phyloP scores from a whole-genome alignment of 2,888 invertebrate genomes.

The Callyntrura guangdongensis region DNA sequence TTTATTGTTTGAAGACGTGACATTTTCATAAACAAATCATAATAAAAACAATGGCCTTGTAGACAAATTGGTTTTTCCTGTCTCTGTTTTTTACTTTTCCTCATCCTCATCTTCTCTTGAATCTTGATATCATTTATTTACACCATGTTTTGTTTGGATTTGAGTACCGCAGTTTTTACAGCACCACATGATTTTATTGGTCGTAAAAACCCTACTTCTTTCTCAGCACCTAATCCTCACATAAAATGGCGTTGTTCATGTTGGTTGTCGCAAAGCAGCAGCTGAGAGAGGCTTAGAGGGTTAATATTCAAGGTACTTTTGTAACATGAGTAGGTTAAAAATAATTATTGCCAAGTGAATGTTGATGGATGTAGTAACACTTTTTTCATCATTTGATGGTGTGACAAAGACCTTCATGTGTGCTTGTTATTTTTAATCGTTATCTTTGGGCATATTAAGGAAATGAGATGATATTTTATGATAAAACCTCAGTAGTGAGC shows the following conservation, averaged over 20 bases:
- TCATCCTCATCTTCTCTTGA: background rate
- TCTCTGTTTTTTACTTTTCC: background rate
- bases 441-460: background rate
- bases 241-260: background rate
- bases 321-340: conserved; percentile 25
- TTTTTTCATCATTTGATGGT: background rate
- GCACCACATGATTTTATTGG: background rate
- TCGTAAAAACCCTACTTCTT: background rate
- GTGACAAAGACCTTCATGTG: conserved; percentile 1
- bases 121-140: background rate
- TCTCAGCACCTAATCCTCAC: background rate
- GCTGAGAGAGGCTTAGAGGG: too few relatives aligned
- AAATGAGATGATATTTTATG: conserved; percentile 25
- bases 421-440: background rate
- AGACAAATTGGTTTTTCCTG: conserved; percentile 14
- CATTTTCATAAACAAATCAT: conserved; percentile 44
- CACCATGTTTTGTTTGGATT: background rate
- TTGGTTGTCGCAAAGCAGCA: background rate
- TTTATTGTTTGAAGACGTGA: conserved; percentile 54
- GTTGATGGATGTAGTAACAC: background rate
- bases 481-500: background rate
- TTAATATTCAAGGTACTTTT: conserved; percentile 36
- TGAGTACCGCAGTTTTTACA: conserved; percentile 7
- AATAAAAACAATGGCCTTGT: background rate
- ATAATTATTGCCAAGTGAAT: background rate